phyloP scores from a whole-genome alignment of 2,113 vertebrate genomes.

The Rhadina sibilatrix region DNA sequence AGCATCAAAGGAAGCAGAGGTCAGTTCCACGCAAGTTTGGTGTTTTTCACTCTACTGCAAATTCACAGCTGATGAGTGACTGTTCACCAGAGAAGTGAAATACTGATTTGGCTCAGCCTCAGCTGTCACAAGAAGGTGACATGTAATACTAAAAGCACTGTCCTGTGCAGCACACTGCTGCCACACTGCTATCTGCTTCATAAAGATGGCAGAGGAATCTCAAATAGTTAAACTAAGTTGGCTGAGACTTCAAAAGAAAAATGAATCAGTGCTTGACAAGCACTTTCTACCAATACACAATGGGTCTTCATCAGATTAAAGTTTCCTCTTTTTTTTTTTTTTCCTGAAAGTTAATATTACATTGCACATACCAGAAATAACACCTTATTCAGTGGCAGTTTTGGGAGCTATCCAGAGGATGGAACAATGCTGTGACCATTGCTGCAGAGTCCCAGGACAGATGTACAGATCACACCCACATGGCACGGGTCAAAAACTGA shows the following conservation, averaged over 20 bases:
- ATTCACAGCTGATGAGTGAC: neutral
- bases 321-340: neutral
- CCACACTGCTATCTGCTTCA: neutral
- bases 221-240: neutral
- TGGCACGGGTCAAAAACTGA: neutral
- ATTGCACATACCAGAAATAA: neutral
- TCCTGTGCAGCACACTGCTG: neutral
- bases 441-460: neutral
- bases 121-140: neutral
- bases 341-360: neutral
- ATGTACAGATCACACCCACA: rapidly evolving
- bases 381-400: neutral
- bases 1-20: neutral
- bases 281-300: neutral
- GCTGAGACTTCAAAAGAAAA: neutral
- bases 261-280: neutral
- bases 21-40: neutral
- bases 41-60: neutral
- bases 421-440: neutral
- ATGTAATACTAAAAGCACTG: neutral
- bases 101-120: neutral
- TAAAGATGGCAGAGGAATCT: neutral
- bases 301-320: neutral
- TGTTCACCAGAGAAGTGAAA: neutral
- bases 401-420: neutral